A percentile compares a stretch with the other conserved stretches of the same genome.
phyloP scores from a whole-genome alignment of 2,113 vertebrate species.

The Epinephelus moara region DNA sequence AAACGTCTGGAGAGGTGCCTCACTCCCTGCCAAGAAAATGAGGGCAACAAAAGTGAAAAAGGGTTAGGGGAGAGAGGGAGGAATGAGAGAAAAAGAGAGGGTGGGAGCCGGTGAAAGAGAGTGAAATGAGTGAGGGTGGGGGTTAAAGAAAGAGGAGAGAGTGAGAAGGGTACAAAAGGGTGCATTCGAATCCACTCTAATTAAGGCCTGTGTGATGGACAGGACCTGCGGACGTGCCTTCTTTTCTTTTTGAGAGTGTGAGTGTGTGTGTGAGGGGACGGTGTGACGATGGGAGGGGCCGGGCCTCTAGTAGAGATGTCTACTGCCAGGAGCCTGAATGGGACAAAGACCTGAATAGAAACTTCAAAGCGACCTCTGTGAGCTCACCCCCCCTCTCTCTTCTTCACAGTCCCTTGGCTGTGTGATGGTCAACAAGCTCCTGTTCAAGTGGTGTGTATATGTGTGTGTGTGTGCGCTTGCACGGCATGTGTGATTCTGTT shows the following conservation, averaged over 20 bases:
- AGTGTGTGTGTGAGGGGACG: constrained; percentile 58
- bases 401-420: constrained; percentile 65
- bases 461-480: constrained; percentile 34
- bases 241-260: constrained; percentile 68
- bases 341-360: constrained; percentile 86
- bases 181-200: constrained; percentile 83
- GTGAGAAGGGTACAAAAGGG: constrained; percentile 81
- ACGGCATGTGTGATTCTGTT: constrained; percentile 51
- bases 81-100: constrained; percentile 57
- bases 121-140: constrained; percentile 70
- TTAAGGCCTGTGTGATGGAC: constrained; percentile 83
- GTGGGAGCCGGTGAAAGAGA: constrained; percentile 67
- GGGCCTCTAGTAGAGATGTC: constrained; percentile 82
- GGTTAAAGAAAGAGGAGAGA: constrained; percentile 78
- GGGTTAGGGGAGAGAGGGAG: constrained; percentile 57
- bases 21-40: constrained; percentile 77
- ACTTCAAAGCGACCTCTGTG: constrained; percentile 85
- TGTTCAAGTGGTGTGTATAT: constrained; percentile 67
- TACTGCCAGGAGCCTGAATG: constrained; percentile 82
- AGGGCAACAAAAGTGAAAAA: constrained; percentile 77
- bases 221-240: constrained; percentile 82
- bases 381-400: constrained; percentile 44
- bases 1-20: constrained; percentile 78
- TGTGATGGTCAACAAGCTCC: constrained; percentile 77
- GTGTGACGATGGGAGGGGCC: constrained; percentile 71